Evolutionary conservation across 2,113 vertebrate species (phyloP).

Genomic region (Semnornis frantzii): DNA sequence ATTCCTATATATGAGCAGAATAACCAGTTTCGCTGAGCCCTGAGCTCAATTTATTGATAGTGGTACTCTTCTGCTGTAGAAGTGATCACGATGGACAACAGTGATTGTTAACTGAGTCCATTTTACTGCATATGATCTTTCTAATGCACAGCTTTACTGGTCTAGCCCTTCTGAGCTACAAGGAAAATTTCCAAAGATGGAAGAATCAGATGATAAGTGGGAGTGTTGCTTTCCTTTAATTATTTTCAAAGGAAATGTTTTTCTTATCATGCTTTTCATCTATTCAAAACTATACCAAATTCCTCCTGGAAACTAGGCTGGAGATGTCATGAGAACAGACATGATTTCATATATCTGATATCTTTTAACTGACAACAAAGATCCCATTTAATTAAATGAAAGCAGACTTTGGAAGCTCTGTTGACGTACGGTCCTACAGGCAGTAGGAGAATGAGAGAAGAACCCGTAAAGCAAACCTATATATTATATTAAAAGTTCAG

Average conservation of each 20-base stretch:
- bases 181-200: conserved; percentile 17
- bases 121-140: neutral
- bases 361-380: neutral
- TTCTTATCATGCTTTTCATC: conserved; percentile 37
- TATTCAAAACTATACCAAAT: conserved; percentile 24
- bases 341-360: conserved; percentile 19
- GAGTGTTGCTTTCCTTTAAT: conserved; percentile 1
- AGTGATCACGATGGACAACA: neutral
- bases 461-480: conserved; percentile 12
- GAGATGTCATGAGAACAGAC: conserved; percentile 50
- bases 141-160: neutral
- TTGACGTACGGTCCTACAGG: neutral
- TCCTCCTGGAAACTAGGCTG: conserved; percentile 10
- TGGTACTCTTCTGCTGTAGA: neutral
- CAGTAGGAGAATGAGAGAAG: neutral
- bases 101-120: neutral
- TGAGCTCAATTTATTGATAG: neutral
- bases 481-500: conserved; percentile 32
- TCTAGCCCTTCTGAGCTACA: neutral
- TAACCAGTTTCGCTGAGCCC: neutral
- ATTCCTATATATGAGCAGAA: neutral
- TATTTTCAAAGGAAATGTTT: conserved; percentile 8
- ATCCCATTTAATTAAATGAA: conserved; percentile 46
- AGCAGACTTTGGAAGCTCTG: neutral
- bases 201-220: neutral